A percentile compares a stretch with the other conserved stretches of the same genome.
These are phyloP conservation scores for Halictus ligatus DNA, from an alignment of 2,888 invertebrate species.

Conservation along the genomic window DNA sequence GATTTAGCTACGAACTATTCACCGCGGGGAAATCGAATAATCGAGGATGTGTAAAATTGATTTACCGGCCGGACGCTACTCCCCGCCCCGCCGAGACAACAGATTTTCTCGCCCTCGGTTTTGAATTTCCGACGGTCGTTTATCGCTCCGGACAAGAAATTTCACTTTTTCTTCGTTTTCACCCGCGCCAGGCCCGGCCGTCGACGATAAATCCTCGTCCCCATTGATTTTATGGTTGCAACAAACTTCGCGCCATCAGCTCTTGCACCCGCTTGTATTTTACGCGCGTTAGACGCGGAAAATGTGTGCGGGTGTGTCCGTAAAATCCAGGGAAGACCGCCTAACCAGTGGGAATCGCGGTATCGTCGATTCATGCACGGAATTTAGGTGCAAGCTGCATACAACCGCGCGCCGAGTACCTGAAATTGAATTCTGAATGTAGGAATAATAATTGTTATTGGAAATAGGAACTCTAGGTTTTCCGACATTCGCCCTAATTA, in stretches of 20 bases:
- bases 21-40: slow-evolving; percentile 52
- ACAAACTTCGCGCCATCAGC: slow-evolving; percentile 27
- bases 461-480: too few species aligned
- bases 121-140: slow-evolving; percentile 39
- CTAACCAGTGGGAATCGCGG: background rate
- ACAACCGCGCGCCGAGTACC: too few species aligned
- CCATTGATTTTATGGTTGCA: slow-evolving; percentile 33
- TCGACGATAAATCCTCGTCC: slow-evolving; percentile 39
- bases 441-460: too few species aligned
- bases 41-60: slow-evolving; percentile 60
- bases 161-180: background rate
- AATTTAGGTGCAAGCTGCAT: too few species aligned
- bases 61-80: slow-evolving; percentile 45
- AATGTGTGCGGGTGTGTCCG: background rate
- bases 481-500: too few species aligned
- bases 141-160: background rate
- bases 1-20: slow-evolving; percentile 47
- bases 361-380: background rate
- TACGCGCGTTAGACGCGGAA: background rate
- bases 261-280: background rate
- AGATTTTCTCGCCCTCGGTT: slow-evolving; percentile 36
- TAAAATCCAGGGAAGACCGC: background rate
- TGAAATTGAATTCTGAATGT: too few species aligned
- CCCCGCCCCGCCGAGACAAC: slow-evolving; percentile 35
- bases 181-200: background rate